phyloP scores from a whole-genome alignment of 2,888 invertebrate species.

The Lochmaea capreae region DNA sequence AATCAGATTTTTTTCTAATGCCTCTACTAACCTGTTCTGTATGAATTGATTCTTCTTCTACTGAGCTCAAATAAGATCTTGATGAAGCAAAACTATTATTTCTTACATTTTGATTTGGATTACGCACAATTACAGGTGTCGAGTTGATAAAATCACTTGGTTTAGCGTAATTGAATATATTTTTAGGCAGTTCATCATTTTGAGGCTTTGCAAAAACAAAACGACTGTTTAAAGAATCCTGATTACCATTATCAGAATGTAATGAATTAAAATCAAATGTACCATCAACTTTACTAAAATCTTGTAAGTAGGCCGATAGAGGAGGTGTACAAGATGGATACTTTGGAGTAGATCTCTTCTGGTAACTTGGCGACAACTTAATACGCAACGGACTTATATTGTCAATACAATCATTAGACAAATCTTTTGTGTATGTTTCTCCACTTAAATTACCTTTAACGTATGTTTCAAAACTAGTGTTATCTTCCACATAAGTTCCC shows the following conservation, averaged over 20 bases:
- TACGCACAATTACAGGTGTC: neutral
- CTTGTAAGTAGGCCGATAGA: neutral
- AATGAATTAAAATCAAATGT: too few relatives aligned
- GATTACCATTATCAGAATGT: neutral
- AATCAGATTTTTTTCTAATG: constrained; percentile 44
- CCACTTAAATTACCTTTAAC: constrained; percentile 64
- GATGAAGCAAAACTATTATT: neutral
- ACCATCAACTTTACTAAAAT: neutral
- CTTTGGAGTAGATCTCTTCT: neutral
- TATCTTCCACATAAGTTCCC: constrained; percentile 53
- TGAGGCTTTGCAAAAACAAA: constrained; percentile 6
- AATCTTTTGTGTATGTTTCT: constrained; percentile 53
- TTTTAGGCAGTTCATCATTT: neutral
- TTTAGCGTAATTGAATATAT: constrained; percentile 2
- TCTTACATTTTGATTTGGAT: neutral
- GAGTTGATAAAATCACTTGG: neutral
- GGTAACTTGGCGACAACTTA: neutral
- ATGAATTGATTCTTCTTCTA: neutral
- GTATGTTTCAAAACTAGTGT: constrained; percentile 64
- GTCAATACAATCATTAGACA: neutral
- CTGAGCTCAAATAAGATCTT: neutral
- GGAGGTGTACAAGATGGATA: neutral
- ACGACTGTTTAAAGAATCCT: neutral
- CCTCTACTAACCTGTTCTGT: constrained; percentile 44
- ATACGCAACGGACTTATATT: constrained; percentile 1